These are phyloP conservation scores for Enteromius viviparus DNA, from an alignment of 2,797 vertebrate genomes.

Conservation along the genomic window DNA sequence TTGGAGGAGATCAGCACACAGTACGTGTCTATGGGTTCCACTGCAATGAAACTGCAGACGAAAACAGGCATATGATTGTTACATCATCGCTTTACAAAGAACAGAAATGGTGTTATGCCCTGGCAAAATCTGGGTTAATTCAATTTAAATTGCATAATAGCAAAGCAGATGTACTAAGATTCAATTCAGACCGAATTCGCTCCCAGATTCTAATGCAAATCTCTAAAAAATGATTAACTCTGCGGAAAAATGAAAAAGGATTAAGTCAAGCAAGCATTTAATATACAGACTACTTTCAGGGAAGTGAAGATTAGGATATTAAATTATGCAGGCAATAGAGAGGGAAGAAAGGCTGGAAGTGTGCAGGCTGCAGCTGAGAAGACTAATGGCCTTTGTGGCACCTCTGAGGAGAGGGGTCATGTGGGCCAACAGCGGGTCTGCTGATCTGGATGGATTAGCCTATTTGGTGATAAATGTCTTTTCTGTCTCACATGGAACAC, in stretches of 20 bases:
- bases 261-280: neutral
- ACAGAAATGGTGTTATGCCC: neutral
- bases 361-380: constrained; percentile 65
- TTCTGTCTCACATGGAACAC: constrained; percentile 41
- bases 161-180: neutral
- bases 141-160: neutral
- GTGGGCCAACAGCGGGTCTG: constrained; percentile 59
- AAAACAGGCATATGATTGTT: neutral
- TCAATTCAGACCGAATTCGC: neutral
- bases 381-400: constrained; percentile 70
- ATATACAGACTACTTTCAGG: neutral
- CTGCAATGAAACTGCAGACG: constrained; percentile 89
- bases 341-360: neutral
- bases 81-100: neutral
- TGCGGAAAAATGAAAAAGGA: neutral
- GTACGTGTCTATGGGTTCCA: constrained; percentile 91
- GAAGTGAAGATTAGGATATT: constrained; percentile 1
- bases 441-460: constrained; percentile 65
- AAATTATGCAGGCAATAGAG: neutral
- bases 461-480: constrained; percentile 55
- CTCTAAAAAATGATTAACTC: neutral
- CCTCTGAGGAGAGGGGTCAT: constrained; percentile 68
- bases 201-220: neutral
- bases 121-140: neutral
- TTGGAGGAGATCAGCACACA: constrained; percentile 97